Evolutionary conservation across 30 jellyfish, hydroid and myxozoan species (phyloP), one percentile per base, ranked within the genome.

Genomic region (Nemopilema nomurai): DNA sequence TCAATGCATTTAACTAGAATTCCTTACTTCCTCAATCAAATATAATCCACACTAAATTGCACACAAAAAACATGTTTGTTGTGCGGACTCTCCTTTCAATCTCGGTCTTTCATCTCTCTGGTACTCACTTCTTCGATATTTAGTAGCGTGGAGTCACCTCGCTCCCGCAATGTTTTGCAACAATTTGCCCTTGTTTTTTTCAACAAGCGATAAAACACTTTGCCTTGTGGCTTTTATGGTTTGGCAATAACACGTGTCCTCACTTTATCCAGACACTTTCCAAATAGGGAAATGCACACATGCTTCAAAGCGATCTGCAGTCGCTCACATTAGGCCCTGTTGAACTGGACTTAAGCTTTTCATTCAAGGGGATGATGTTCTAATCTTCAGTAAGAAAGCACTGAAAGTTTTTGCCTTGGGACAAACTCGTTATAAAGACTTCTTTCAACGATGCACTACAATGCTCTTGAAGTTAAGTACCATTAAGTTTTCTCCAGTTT

Each of bases 391-490:
- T 41, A 41, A 41, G 57, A 41, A 41, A 13, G 57, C 13, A 41
- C 13, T 41, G 57, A 41, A 41, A 41, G 57, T 41, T 41, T 41
- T 41, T 3, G 57, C 57, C 57, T 41, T 41, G 57, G 57, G 57
- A 41, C 57, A 41, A 13, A 41, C 13, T 41, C 57, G 13, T 41
- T 41, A 41, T 41, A 41, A 13, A 41, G 6, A 41, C 13, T 6
- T 41, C 28, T 53, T n/a, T 77, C 87, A 25, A 13, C 62, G 65
- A n/a, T 8, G 70, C 20, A 52, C 49, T 77, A 9, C 7, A 77
- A 51, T 52, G 65, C 87, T 62, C 78, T 53, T 32, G 0, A 18
- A 62, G 49, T 63, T 77, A 57, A 77, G 74, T 1, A 57, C 26
- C 25, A 13, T n/a, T 53, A 29, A 66, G 51, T 73, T 73, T 41